phyloP scores from a whole-genome alignment of 2,797 vertebrate species.

The Helicolenus hilgendorfi region DNA sequence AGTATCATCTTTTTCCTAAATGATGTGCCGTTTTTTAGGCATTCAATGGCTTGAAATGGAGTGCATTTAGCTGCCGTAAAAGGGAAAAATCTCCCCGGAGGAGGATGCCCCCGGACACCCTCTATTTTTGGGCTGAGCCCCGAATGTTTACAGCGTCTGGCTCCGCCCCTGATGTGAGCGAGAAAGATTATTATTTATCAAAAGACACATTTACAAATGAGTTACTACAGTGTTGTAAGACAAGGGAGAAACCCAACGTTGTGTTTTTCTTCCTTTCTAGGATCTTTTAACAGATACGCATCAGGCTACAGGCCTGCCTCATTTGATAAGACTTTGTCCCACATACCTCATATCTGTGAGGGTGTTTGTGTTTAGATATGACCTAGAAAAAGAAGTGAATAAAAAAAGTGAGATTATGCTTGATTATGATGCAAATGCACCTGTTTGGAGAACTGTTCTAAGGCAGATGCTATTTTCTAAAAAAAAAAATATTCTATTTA shows the following conservation, averaged over 20 bases:
- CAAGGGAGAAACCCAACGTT: neutral
- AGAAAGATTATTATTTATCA: neutral
- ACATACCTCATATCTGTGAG: constrained; percentile 16
- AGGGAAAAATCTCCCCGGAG: too few relatives aligned
- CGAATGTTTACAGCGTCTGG: too few relatives aligned
- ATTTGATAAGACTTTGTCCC: constrained; percentile 18
- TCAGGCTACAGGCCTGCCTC: constrained; percentile 6
- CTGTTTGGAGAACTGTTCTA: neutral
- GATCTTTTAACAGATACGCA: neutral
- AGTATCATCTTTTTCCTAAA: too few relatives aligned
- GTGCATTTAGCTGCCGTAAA: too few relatives aligned
- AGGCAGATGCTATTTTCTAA: neutral
- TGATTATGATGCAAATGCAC: neutral
- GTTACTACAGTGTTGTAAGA: neutral
- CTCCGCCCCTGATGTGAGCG: too few relatives aligned
- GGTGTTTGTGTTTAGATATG: constrained; percentile 42
- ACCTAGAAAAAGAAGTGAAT: constrained; percentile 35
- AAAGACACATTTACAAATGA: neutral
- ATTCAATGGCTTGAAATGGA: too few relatives aligned
- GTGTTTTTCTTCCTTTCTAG: neutral
- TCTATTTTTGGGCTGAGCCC: too few relatives aligned
- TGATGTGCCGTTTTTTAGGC: too few relatives aligned
- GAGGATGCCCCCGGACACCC: too few relatives aligned
- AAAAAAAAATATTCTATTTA: neutral
- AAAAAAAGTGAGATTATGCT: neutral